A percentile compares a stretch with the other conserved stretches of the same genome.
Conservation (phyloP, 2,797 vertebrate species). For the Capromys pilorides region DNA sequence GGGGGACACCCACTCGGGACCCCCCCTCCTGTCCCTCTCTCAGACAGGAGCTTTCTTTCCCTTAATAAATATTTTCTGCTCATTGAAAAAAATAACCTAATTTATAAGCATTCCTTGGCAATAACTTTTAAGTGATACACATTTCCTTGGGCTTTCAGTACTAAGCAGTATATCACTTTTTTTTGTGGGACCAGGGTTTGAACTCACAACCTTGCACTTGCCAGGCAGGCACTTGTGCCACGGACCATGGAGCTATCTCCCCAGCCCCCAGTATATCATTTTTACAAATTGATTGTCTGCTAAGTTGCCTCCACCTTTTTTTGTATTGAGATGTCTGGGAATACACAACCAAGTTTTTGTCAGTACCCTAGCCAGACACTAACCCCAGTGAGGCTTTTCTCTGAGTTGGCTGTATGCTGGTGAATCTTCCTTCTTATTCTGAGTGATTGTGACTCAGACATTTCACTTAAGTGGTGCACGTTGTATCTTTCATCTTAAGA, state of each 20-base stretch:
- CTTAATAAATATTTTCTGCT: too few relatives aligned
- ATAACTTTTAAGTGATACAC: not conserved
- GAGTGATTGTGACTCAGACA: constrained; percentile 47
- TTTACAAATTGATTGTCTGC: not conserved
- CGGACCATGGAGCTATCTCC: too few relatives aligned
- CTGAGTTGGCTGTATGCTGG: not conserved
- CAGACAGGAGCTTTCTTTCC: too few relatives aligned
- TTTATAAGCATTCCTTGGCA: constrained; percentile 13
- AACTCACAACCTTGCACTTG: too few relatives aligned
- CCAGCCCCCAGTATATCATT: not conserved
- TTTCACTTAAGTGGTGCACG: constrained; percentile 40
- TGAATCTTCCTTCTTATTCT: not conserved
- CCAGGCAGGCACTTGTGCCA: too few relatives aligned
- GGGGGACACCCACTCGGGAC: too few relatives aligned
- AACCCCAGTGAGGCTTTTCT: constrained; percentile 26
- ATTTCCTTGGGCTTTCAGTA: not conserved
- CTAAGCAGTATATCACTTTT: not conserved
- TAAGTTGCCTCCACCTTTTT: not conserved
- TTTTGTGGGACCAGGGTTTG: too few relatives aligned
- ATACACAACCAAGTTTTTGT: constrained; percentile 28
- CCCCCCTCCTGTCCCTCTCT: too few relatives aligned
- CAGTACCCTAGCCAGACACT: constrained; percentile 4
- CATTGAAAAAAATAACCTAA: too few relatives aligned
- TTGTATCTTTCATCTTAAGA: constrained; percentile 72
- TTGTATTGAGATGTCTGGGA: not conserved